phyloP scores from a whole-genome alignment of 1,140 invertebrate species.

The Yoshiicerus persimilis region DNA sequence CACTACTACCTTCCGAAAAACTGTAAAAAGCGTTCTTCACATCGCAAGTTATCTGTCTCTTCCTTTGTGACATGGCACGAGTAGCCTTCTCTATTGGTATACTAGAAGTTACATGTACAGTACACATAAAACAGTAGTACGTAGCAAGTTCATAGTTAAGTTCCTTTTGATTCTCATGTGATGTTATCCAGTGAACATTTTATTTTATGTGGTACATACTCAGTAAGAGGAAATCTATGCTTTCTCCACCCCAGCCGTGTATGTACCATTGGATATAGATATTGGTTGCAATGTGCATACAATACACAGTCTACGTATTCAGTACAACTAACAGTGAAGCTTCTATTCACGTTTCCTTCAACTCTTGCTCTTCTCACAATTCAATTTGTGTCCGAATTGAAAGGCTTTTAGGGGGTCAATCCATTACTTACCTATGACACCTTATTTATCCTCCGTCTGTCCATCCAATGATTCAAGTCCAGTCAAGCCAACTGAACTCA shows the following conservation, averaged over 20 bases:
- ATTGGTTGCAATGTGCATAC: too few relatives aligned
- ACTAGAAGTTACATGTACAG: too few relatives aligned
- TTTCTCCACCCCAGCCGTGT: too few relatives aligned
- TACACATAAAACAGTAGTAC: not conserved
- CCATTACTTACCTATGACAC: constrained; percentile 49
- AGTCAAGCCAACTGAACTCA: not conserved
- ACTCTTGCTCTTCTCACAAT: constrained; percentile 37
- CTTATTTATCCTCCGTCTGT: constrained; percentile 30
- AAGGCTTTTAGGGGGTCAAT: constrained; percentile 49
- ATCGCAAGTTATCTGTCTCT: not conserved
- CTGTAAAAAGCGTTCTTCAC: not conserved
- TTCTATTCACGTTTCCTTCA: not conserved
- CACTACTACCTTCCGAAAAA: not conserved
- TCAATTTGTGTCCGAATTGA: constrained; percentile 47
- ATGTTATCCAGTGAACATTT: not conserved
- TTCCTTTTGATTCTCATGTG: not conserved
- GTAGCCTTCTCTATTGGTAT: too few relatives aligned
- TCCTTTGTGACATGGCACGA: not conserved
- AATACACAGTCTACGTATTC: too few relatives aligned
- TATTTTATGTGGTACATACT: not conserved
- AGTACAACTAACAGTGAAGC: not conserved
- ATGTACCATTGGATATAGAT: too few relatives aligned
- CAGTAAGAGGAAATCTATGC: not conserved
- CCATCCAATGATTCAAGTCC: not conserved
- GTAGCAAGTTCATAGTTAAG: not conserved